These are phyloP conservation scores for Catonia carolina DNA, from an alignment of 2,888 invertebrate species.

Conservation along the genomic window DNA sequence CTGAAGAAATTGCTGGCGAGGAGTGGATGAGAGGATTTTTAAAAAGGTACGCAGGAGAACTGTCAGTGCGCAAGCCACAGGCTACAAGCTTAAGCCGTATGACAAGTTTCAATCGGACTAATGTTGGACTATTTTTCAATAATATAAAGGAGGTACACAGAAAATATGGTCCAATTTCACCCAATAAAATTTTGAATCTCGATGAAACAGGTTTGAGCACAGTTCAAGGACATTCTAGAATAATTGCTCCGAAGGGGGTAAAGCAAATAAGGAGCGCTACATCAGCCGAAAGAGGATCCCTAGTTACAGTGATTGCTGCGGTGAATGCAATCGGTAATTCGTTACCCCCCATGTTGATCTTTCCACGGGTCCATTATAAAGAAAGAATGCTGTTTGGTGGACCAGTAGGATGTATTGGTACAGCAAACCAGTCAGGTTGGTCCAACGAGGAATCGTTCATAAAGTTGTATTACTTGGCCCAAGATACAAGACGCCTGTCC, in stretches of 20 bases:
- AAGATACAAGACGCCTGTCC: no score
- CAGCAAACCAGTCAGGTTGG: constrained; percentile 33
- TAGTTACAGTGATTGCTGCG: constrained; percentile 31
- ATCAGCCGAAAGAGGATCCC: constrained; percentile 20
- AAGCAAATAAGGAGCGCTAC: constrained; percentile 5
- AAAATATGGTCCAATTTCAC: constrained; percentile 3
- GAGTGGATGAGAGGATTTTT: constrained; percentile 5
- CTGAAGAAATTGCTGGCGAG: neutral
- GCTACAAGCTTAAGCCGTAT: constrained; percentile 2
- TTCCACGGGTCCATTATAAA: constrained; percentile 30
- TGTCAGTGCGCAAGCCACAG: neutral
- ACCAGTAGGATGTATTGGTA: constrained; percentile 33
- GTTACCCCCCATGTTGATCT: constrained; percentile 31
- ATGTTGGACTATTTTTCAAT: neutral
- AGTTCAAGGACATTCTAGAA: constrained; percentile 1
- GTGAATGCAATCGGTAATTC: constrained; percentile 30
- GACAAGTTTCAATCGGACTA: constrained; percentile 2
- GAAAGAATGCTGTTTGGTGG: constrained; percentile 35
- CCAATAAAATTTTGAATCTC: constrained; percentile 10
- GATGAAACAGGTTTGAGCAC: constrained; percentile 13
- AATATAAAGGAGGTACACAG: constrained; percentile 16
- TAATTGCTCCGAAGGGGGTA: constrained; percentile 12
- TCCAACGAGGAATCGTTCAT: constrained; percentile 27
- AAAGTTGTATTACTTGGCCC: no score
- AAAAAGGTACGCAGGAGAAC: neutral